Conservation (phyloP, 2,888 invertebrate species). For the Eristalinus sepulchralis region DNA sequence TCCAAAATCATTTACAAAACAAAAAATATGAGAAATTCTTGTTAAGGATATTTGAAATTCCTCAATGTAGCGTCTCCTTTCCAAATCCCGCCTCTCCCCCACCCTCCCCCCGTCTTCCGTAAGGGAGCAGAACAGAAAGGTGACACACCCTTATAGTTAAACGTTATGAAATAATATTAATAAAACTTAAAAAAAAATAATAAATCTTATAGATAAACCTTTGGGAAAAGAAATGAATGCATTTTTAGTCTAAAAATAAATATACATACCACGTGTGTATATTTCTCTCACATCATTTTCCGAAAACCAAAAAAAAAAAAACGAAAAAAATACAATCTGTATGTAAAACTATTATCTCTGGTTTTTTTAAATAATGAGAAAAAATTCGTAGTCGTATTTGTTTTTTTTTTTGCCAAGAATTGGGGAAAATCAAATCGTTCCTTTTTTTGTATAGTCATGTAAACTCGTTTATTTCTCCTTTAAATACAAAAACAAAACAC, state of each 20-base stretch:
- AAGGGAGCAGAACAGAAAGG: constrained; percentile 25
- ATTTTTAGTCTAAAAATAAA: constrained; percentile 24
- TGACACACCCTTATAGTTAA: constrained; percentile 59
- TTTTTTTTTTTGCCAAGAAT: not conserved
- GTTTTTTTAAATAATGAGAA: constrained; percentile 33
- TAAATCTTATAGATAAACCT: constrained; percentile 35
- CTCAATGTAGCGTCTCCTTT: constrained; percentile 34
- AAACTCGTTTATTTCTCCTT: not conserved
- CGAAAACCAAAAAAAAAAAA: constrained; percentile 42
- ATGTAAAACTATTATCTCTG: constrained; percentile 32
- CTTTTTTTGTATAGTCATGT: not conserved
- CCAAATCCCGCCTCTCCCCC: too few species aligned
- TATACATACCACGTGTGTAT: not conserved
- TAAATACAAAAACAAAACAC: not conserved
- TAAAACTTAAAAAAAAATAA: constrained; percentile 6
- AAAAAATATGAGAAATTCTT: constrained; percentile 9
- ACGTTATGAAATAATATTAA: constrained; percentile 31
- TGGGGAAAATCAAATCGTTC: constrained; percentile 1
- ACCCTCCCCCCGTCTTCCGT: constrained; percentile 17
- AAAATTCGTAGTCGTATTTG: not conserved
- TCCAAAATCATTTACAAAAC: not conserved
- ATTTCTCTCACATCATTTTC: constrained; percentile 53
- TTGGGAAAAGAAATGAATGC: constrained; percentile 10
- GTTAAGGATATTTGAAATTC: constrained; percentile 48
- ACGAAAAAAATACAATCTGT: constrained; percentile 30